phyloP scores from a whole-genome alignment of 2,113 vertebrate genomes.

The Eulemur macaco region DNA sequence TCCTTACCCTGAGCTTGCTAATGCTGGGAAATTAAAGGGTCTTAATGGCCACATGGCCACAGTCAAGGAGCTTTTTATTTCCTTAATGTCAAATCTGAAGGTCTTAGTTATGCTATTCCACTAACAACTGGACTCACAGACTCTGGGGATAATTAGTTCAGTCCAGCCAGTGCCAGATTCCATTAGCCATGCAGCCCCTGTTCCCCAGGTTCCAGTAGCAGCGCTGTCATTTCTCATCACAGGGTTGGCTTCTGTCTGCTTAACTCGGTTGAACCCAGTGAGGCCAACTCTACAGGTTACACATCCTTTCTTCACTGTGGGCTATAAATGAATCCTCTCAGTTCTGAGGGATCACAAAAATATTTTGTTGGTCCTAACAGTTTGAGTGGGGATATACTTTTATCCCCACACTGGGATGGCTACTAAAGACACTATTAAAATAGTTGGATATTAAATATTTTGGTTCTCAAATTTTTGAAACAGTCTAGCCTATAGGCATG shows the following conservation, averaged over 20 bases:
- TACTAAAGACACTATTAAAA: not conserved
- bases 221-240: not conserved
- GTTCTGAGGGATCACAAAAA: not conserved
- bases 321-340: not conserved
- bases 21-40: not conserved
- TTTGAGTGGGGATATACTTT: not conserved
- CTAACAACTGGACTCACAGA: not conserved
- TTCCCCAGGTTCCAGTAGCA: not conserved
- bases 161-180: not conserved
- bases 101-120: too few relatives aligned
- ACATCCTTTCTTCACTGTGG: not conserved
- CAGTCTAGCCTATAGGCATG: not conserved
- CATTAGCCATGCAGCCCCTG: accelerated
- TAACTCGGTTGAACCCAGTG: not conserved
- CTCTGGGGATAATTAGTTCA: not conserved
- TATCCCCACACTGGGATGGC: not conserved
- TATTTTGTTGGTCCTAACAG: not conserved
- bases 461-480: not conserved
- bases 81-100: not conserved
- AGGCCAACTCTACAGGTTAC: too few relatives aligned
- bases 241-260: not conserved
- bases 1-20: not conserved
- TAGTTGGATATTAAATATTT: not conserved
- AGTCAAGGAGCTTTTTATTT: not conserved
- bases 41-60: not conserved